Base-by-base conservation (phyloP, 2,888 invertebrate genomes). In the Resseliella maxima region DNA sequence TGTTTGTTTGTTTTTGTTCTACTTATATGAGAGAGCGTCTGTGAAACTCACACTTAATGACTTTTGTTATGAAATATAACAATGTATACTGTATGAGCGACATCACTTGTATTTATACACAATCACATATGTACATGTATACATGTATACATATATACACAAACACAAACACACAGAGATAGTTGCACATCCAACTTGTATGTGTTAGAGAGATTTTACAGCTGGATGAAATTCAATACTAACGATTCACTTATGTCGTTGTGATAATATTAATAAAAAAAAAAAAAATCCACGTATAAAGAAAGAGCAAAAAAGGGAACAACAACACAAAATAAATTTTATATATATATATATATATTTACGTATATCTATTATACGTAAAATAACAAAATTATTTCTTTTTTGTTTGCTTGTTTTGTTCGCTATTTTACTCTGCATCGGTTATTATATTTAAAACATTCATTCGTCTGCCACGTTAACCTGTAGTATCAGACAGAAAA, bases 141-240 rank as follows among this genome's bases (percentile, higher is more conserved):
- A 83, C 41, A 35, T n/a, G n/a, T 21, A 38, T n/a, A 38, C 38
- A 83, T 38, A 38, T 38, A 38, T 27, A 36, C 38, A 3, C 64
- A 64, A 12, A 15, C 64, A 64, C 64, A 27, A n/a, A 27, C 18
- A 59, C 59, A 59, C 59, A 50, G 21, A 50, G 8, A 59, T 24
- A 59, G 59, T 59, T 35, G 31, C 35, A 18, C 1, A 31, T 72
- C 15, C 12, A 12, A 3, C 1, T 27, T 15, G 15, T 15, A 31
- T 72, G 72, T 72, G 31, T 72, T 72, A 15, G 72, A 31, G 72
- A 72, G 72, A 72, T 72, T 72, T 72, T 72, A 72, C 72, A 72
- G 72, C 72, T 72, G 72, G 72, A 72, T 72, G 72, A 72, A 72
- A 72, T 72, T 27, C 35, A 72, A 72, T 72, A 72, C 72, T 72